Evolutionary conservation across 2,113 vertebrate genomes (phyloP), one percentile per base, ranked within the genome.

Genomic region (Apodemus sylvaticus): DNA sequence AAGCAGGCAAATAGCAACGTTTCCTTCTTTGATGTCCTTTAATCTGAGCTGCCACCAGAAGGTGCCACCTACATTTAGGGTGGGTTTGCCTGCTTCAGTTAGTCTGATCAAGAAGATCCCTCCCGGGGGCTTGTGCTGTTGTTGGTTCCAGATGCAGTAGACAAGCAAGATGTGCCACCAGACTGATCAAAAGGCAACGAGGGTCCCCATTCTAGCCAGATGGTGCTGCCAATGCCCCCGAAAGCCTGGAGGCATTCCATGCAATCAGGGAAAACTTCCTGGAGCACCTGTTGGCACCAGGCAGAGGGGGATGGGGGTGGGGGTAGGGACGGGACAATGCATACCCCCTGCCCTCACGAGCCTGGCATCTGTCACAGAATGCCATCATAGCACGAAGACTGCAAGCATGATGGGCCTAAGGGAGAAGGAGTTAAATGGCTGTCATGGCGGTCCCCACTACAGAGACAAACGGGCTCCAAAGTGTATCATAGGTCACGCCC

Each of bases 291-390:
- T 39, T 3, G 1, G 34, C n/a, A 5, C 58, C 66, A 64, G 45
- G 26, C 26, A 0, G 3, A 4, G 31, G n/a, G n/a, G 22, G n/a
- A 20, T 8, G 7, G 1, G 31, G 34, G n/a, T n/a, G n/a, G n/a
- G n/a, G n/a, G n/a, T n/a, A n/a, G n/a, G n/a, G n/a, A n/a, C n/a
- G n/a, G 1, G 55, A 73, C 0, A 17, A 9, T 24, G 7, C 1
- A 0, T 8, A 45, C 4, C 14, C 19, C 3, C 1, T 45, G 17
- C 48, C 73, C 42, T 81, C 10, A 0, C 7, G n/a, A 70, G 78
- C 68, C 74, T 42, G 9, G 0, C 34, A 11, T 89, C 89, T 82
- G n/a, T 39, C 78, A 7, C 78, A 45, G 36, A 89, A 86, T 19
- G 13, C 0, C 48, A 34, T 10, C 13, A 14, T 36, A 17, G 64